These are phyloP conservation scores for Meteorus cinctellus DNA, from an alignment of 2,888 invertebrate species.

Conservation along the genomic window DNA sequence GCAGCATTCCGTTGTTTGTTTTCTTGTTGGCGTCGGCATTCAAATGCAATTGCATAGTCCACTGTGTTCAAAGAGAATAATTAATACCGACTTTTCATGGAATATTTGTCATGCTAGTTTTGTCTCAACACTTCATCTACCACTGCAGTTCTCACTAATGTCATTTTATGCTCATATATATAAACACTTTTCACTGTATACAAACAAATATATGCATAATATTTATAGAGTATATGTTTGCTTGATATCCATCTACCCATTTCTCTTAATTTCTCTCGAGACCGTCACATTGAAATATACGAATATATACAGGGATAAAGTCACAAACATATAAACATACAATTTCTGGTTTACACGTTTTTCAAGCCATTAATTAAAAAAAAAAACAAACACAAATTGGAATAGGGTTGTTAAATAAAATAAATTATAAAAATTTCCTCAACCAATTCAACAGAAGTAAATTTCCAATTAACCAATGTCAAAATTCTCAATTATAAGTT, in stretches of 20 bases:
- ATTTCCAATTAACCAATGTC: neutral
- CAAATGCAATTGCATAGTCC: neutral
- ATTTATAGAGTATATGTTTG: neutral
- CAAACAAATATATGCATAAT: neutral
- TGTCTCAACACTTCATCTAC: neutral
- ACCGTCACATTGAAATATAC: neutral
- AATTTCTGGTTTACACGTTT: neutral
- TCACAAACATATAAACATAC: neutral
- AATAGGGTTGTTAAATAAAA: neutral
- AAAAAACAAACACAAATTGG: neutral
- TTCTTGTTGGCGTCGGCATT: neutral
- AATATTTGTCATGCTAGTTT: slow-evolving; percentile 4
- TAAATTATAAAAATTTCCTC: neutral
- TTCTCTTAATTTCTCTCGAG: slow-evolving; percentile 20
- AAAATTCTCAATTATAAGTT: neutral
- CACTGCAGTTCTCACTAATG: neutral
- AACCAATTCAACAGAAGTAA: neutral
- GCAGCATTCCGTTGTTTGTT: slow-evolving; percentile 1
- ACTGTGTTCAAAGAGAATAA: slow-evolving; percentile 27
- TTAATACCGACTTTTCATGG: slow-evolving; percentile 2
- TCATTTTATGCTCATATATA: neutral
- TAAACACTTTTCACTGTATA: neutral
- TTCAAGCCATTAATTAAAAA: neutral
- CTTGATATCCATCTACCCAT: neutral
- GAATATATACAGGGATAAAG: neutral